A percentile compares a stretch with the other conserved stretches of the same genome.
Evolutionary conservation across 2,888 invertebrate genomes (phyloP).

Genomic region (Cartodere bifasciata): DNA sequence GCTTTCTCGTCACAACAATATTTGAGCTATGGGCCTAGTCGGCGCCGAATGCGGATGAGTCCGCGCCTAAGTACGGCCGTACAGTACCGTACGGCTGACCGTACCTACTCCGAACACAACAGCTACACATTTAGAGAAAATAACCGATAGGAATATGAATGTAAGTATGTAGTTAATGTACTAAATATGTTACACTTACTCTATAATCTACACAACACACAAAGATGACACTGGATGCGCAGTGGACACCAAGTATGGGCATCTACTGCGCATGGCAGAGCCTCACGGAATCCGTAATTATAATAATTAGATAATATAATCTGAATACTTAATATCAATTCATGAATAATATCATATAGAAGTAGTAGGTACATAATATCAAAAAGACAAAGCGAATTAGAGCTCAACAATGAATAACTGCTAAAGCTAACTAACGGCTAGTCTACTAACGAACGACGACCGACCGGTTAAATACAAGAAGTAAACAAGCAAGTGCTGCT

Average conservation of each 20-base stretch:
- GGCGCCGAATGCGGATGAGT: constrained; percentile 25
- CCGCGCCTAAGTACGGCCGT: constrained; percentile 27
- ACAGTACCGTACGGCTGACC: no score
- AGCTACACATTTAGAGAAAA: constrained; percentile 37
- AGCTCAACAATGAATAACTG: constrained; percentile 8
- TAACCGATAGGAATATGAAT: constrained; percentile 35
- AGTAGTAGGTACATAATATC: constrained; percentile 19
- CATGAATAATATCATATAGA: constrained; percentile 19
- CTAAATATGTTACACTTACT: constrained; percentile 30
- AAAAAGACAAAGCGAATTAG: constrained; percentile 11
- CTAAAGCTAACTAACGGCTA: constrained; percentile 28
- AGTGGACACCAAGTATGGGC: no score
- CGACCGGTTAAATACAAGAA: constrained; percentile 28
- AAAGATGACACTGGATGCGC: constrained; percentile 33
- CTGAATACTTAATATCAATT: no score
- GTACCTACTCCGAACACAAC: constrained; percentile 34
- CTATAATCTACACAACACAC: constrained; percentile 39
- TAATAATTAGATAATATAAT: no score
- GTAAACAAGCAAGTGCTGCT: constrained; percentile 32
- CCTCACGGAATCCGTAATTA: constrained; percentile 31
- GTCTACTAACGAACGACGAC: constrained; percentile 14
- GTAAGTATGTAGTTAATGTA: constrained; percentile 29
- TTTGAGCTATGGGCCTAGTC: constrained; percentile 36
- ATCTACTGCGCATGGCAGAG: no score
- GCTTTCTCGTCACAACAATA: constrained; percentile 38